phyloP scores from a whole-genome alignment of 1,140 invertebrate genomes.

The Condylostylus longicornis region DNA sequence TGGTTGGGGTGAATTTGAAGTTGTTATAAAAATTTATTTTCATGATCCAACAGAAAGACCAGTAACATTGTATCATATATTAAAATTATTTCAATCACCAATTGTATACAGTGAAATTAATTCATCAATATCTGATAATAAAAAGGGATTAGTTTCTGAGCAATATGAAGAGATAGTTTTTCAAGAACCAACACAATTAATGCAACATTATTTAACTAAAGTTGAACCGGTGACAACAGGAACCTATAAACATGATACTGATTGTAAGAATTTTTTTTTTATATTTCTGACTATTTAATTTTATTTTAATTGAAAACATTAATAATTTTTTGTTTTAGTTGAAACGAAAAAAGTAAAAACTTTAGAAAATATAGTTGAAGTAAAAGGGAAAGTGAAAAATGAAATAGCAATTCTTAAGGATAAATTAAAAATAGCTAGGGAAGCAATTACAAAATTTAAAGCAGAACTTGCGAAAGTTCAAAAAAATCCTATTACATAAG shows the following conservation, averaged over 20 bases:
- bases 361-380: slow-evolving; percentile 57
- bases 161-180: slow-evolving; percentile 97
- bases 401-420: slow-evolving; percentile 81
- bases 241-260: slow-evolving; percentile 72
- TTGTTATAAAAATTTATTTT: slow-evolving; percentile 96
- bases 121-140: slow-evolving; percentile 45
- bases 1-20: slow-evolving; percentile 99
- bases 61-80: slow-evolving; percentile 89
- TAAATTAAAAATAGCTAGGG: slow-evolving; percentile 72
- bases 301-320: slow-evolving; percentile 4
- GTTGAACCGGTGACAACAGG: slow-evolving; percentile 59
- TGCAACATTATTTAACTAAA: slow-evolving; percentile 74
- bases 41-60: slow-evolving; percentile 90
- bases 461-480: slow-evolving; percentile 64
- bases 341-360: slow-evolving; percentile 80
- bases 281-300: slow-evolving; percentile 7
- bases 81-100: slow-evolving; percentile 82
- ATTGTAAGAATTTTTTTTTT: slow-evolving; percentile 56
- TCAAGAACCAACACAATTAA: slow-evolving; percentile 84
- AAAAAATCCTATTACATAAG: slow-evolving; percentile 20
- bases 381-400: slow-evolving; percentile 66
- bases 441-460: slow-evolving; percentile 80
- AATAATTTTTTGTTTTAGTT: slow-evolving; percentile 45
- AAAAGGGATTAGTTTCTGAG: slow-evolving; percentile 78
- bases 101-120: slow-evolving; percentile 38